Conservation (phyloP, 2,888 invertebrate genomes). For the Apantesis nais region DNA sequence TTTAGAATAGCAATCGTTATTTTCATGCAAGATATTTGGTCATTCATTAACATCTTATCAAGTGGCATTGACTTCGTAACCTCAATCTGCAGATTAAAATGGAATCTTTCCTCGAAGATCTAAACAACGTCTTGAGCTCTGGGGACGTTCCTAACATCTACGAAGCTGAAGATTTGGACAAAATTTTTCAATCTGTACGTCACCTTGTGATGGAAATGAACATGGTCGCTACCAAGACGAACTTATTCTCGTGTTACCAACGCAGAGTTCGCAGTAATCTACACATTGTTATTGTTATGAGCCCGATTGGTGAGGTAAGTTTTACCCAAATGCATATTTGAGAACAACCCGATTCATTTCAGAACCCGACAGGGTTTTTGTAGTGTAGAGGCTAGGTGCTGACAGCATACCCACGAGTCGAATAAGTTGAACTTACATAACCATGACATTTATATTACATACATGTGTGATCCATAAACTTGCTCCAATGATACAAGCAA, state of each 20-base stretch:
- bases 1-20: no score
- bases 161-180: conserved; percentile 92
- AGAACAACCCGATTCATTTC: not conserved
- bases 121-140: conserved; percentile 94
- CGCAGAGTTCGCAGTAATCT: conserved; percentile 92
- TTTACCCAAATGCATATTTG: not conserved
- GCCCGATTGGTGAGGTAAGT: conserved; percentile 91
- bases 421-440: not conserved
- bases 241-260: conserved; percentile 93
- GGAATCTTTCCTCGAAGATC: conserved; percentile 94
- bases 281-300: conserved; percentile 91
- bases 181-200: conserved; percentile 90
- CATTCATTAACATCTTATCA: not conserved
- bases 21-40: no score
- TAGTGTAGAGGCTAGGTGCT: not conserved
- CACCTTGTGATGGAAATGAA: conserved; percentile 91
- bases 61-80: not conserved
- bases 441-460: not conserved
- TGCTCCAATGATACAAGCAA: not conserved
- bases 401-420: not conserved
- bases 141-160: conserved; percentile 96
- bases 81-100: conserved; percentile 89
- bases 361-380: no score
- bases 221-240: conserved; percentile 91
- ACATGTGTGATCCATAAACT: not conserved